These are phyloP conservation scores for Octodon degus DNA, from an alignment of 2,113 vertebrate species.

Conservation along the genomic window DNA sequence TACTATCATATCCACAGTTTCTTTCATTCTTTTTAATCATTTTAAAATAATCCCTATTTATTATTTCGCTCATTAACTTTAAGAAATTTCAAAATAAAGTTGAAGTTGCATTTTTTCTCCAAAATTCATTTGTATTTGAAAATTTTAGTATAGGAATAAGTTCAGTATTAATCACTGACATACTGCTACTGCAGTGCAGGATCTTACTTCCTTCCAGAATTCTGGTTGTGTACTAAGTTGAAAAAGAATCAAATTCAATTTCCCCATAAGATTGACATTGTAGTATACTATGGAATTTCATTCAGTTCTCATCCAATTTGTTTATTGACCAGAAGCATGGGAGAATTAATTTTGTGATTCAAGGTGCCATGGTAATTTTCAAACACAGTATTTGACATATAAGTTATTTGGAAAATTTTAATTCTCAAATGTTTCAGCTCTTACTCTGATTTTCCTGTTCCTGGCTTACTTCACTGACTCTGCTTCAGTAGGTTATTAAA, in stretches of 20 bases:
- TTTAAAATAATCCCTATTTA: background rate
- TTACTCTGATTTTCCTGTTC: background rate
- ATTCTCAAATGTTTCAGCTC: background rate
- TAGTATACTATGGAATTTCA: too few species aligned
- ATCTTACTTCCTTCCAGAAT: too few species aligned
- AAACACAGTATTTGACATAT: background rate
- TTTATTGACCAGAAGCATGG: too few species aligned
- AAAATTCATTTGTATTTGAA: background rate
- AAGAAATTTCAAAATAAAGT: background rate
- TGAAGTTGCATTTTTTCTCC: background rate
- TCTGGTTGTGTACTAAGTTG: too few species aligned
- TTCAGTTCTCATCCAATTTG: too few species aligned
- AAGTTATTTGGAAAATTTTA: background rate
- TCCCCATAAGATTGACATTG: too few species aligned
- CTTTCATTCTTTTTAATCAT: background rate
- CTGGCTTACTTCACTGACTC: background rate
- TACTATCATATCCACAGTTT: background rate
- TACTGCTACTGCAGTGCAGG: too few species aligned
- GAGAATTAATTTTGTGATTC: background rate
- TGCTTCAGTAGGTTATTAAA: background rate
- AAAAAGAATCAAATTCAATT: too few species aligned
- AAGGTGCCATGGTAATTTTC: background rate
- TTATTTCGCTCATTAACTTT: background rate
- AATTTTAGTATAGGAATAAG: background rate
- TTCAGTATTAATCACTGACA: background rate